Conservation (phyloP, 1,140 invertebrate genomes). For the Cotesia vestalis region DNA sequence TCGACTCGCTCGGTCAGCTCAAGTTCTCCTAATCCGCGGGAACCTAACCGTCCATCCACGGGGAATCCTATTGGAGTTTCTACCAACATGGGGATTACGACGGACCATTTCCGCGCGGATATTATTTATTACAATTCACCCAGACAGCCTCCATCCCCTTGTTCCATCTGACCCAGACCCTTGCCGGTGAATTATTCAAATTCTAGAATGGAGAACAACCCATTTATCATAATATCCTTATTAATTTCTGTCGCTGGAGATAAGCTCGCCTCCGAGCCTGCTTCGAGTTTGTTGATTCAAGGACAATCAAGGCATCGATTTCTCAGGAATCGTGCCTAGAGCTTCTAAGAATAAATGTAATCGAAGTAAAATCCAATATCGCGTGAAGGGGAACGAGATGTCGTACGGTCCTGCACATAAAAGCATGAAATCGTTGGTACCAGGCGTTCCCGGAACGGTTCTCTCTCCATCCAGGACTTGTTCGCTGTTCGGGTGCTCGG, state of each 20-base stretch:
- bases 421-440: constrained; percentile 49
- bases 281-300: no score
- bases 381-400: constrained; percentile 7
- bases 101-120: constrained; percentile 37
- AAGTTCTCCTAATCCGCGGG: constrained; percentile 37
- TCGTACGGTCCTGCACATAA: constrained; percentile 43
- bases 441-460: constrained; percentile 59
- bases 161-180: neutral
- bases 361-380: no score
- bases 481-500: constrained; percentile 37
- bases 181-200: constrained; percentile 20
- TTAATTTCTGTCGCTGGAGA: neutral
- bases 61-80: constrained; percentile 36
- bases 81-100: constrained; percentile 35
- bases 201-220: neutral
- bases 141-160: neutral
- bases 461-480: constrained; percentile 28
- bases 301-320: no score
- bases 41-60: constrained; percentile 37
- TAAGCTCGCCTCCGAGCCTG: no score
- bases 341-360: no score
- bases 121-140: constrained; percentile 36
- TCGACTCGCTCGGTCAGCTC: constrained; percentile 27
- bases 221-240: neutral
- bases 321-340: no score